Base-by-base conservation (phyloP, 1,140 invertebrate species). In the Asobara japonica region DNA sequence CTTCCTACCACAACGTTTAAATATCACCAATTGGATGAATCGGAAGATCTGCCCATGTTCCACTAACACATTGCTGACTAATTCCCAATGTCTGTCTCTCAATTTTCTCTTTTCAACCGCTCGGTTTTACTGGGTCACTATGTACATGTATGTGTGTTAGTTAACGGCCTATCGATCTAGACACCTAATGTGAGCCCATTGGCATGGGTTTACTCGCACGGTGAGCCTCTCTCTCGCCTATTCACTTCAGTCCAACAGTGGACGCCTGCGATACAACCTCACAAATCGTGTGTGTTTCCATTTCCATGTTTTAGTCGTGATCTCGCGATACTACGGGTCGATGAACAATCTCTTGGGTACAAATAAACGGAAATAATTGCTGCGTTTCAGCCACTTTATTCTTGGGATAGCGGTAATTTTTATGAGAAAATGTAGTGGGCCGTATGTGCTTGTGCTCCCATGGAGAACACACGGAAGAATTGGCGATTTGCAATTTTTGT, bases 101-200 rank as follows among this genome's bases (percentile, higher is more conserved):
- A 5, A 36, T 41, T 38, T 41, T 45, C 16, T 29, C 45, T 27
- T 41, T 51, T 51, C 45, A 36, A 41, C 30, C 38, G 41, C 27
- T 22, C 30, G 16, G 65, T 48, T 65, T 66, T 74, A 74, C 64
- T 45, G 66, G 72, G 72, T 74, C 72, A 74, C 25, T 74, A n/a
- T n/a, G n/a, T n/a, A n/a, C n/a, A n/a, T n/a, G 29, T 65, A 33
- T 31, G 56, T 74, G 68, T 74, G 33, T 41, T 74, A 61, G 72
- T 74, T 74, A 74, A 74, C 72, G 64, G 69, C 41, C 66, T 74
- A 74, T 74, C 72, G 72, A 74, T 74, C 68, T 74, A 25, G 38
- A 38, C 48, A 20, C 22, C 48, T 69, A 33, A 66, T 69, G 38
- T 61, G 48, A 61, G 51, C 68, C 62, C 70, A 64, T 74, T 70